Conservation (phyloP, 2,797 vertebrate species). For the Macropodus opercularis region DNA sequence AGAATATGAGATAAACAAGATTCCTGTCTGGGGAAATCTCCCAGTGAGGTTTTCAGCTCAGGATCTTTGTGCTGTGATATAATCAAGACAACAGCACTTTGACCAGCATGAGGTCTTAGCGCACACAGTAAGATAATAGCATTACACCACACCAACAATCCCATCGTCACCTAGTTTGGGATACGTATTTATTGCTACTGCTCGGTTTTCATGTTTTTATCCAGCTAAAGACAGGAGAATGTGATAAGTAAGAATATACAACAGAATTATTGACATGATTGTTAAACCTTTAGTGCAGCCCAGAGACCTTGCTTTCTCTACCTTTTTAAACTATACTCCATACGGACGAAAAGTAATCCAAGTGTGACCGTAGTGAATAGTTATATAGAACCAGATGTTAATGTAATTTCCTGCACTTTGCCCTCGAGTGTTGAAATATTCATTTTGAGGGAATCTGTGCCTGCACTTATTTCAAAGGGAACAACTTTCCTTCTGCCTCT, state of each 20-base stretch:
- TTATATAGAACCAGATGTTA: constrained; percentile 40
- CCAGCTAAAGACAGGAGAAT: background rate
- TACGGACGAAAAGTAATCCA: constrained; percentile 33
- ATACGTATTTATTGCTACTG: background rate
- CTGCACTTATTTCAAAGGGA: constrained; percentile 1
- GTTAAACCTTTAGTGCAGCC: too few species aligned
- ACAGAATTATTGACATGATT: too few species aligned
- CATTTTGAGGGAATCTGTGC: constrained; percentile 7
- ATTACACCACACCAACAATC: background rate
- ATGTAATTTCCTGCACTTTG: constrained; percentile 46
- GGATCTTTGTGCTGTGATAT: background rate
- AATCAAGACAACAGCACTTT: constrained; percentile 16
- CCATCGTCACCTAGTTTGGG: background rate
- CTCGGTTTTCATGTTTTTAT: background rate
- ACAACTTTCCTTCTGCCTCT: constrained; percentile 1
- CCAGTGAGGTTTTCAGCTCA: constrained; percentile 7
- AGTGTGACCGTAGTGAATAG: constrained; percentile 31
- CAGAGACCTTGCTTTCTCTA: background rate
- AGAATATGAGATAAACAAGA: constrained; percentile 14
- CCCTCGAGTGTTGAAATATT: constrained; percentile 26
- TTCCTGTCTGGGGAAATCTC: constrained; percentile 16
- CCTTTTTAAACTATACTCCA: constrained; percentile 1
- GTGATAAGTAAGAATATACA: background rate
- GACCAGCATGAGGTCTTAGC: background rate
- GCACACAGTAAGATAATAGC: background rate